Conservation (phyloP, 1,140 invertebrate species). For the Ceratina calcarata region DNA sequence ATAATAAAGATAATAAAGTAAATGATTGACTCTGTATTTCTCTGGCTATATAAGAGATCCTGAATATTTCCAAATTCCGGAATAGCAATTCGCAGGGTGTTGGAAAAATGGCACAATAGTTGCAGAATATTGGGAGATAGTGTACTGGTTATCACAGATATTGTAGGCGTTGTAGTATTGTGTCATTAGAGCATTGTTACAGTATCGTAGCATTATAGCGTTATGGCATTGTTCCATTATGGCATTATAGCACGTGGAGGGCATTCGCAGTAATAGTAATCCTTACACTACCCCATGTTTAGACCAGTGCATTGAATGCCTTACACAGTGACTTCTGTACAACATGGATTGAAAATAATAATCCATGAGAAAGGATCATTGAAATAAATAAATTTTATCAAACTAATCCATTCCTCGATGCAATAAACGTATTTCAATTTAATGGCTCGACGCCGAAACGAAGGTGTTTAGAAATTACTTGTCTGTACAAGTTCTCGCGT, state of each 20-base stretch:
- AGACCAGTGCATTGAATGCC: background rate
- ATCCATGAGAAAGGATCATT: no score
- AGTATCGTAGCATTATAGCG: slow-evolving; percentile 6
- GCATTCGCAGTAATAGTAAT: slow-evolving; percentile 16
- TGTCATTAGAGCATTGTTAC: slow-evolving; percentile 18
- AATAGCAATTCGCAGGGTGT: no score
- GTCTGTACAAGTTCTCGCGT: background rate
- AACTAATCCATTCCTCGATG: background rate
- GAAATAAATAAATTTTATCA: background rate
- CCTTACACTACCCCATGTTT: slow-evolving; percentile 5
- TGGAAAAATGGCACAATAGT: slow-evolving; percentile 2
- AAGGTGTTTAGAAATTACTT: no score
- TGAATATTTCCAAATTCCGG: no score
- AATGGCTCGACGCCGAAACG: no score
- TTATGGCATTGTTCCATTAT: slow-evolving; percentile 6
- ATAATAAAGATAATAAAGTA: no score
- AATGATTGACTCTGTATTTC: no score
- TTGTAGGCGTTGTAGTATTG: slow-evolving; percentile 18
- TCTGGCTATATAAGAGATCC: no score
- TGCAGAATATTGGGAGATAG: background rate
- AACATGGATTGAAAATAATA: no score
- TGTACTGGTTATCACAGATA: background rate
- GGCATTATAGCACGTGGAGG: background rate
- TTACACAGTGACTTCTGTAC: background rate
- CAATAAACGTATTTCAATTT: no score